phyloP scores from a whole-genome alignment of 2,797 vertebrate genomes.

The Tokudaia muenninki region DNA sequence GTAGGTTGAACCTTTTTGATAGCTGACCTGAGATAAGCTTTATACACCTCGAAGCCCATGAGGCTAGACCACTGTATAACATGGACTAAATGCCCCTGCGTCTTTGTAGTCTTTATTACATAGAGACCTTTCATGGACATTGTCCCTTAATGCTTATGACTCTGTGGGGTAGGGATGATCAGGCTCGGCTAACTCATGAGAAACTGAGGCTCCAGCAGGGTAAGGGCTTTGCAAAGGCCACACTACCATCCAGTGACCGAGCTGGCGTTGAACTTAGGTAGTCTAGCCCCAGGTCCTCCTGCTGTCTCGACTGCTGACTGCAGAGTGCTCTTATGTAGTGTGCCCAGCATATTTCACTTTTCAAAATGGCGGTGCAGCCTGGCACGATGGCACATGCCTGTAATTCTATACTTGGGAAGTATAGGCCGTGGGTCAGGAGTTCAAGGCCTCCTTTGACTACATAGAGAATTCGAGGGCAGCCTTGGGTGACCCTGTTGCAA shows the following conservation, averaged over 20 bases:
- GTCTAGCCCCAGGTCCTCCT: not conserved
- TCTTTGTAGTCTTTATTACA: not conserved
- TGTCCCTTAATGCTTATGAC: not conserved
- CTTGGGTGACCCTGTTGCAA: not conserved
- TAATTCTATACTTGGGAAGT: not conserved
- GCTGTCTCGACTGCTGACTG: not conserved
- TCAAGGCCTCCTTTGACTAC: not conserved
- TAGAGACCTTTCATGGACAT: not conserved
- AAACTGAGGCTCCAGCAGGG: conserved; percentile 12
- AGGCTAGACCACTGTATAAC: not conserved
- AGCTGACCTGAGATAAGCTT: conserved; percentile 30
- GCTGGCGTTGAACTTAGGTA: conserved; percentile 12
- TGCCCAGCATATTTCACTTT: not conserved
- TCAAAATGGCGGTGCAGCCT: not conserved
- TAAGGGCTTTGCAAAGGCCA: conserved; percentile 37
- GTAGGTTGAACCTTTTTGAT: conserved; percentile 32
- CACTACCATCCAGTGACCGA: not conserved
- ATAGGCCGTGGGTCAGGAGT: not conserved
- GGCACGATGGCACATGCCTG: not conserved
- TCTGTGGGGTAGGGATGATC: not conserved
- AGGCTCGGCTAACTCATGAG: conserved; percentile 15
- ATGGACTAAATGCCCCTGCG: not conserved
- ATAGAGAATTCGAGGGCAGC: not conserved
- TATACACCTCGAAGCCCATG: not conserved
- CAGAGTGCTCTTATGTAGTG: not conserved